Evolutionary conservation across 2,888 invertebrate species (phyloP), one percentile per base, ranked within the genome.

Genomic region (Didymodactylos carnosus): DNA sequence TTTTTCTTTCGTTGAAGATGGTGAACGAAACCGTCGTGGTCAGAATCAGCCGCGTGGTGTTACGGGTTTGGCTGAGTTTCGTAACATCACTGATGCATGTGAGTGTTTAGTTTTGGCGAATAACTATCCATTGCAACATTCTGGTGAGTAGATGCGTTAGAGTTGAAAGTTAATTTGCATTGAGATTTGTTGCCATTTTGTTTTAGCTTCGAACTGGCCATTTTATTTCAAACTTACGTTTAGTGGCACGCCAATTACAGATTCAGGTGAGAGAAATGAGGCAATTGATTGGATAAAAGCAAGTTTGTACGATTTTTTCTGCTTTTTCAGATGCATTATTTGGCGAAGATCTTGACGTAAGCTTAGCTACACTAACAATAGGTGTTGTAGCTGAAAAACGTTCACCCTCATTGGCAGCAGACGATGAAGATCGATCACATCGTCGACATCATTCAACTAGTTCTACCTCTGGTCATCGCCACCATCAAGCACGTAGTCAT

Each of bases 101-200:
- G 73, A 73, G 29, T 49, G 49, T 53, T 51, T 73, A 19, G 62
- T 73, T 19, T 39, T 73, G n/a, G 69, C 73, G 29, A 73, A 73
- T 73, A 70, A 73, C 39, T 70, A 53, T 62, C 70, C 70, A 40
- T 71, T 73, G 51, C 70, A 70, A n/a, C 73, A 73, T 70, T 27
- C 46, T 70, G 69, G 73, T 73, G 51, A 39, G 23, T 72, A 62
- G n/a, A n/a, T n/a, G n/a, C n/a, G n/a, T n/a, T n/a, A n/a, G n/a
- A n/a, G n/a, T n/a, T n/a, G n/a, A n/a, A n/a, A n/a, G n/a, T n/a
- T n/a, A n/a, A n/a, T n/a, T n/a, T n/a, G n/a, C n/a, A n/a, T n/a
- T n/a, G n/a, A n/a, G n/a, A n/a, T n/a, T 46, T 46, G 5, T 46
- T 46, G 16, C n/a, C 14, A 19, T 51, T 16, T 51, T 13, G 13